These are phyloP conservation scores for Macroteleia sp. DNA, from an alignment of 2,888 invertebrate species.

Conservation along the genomic window DNA sequence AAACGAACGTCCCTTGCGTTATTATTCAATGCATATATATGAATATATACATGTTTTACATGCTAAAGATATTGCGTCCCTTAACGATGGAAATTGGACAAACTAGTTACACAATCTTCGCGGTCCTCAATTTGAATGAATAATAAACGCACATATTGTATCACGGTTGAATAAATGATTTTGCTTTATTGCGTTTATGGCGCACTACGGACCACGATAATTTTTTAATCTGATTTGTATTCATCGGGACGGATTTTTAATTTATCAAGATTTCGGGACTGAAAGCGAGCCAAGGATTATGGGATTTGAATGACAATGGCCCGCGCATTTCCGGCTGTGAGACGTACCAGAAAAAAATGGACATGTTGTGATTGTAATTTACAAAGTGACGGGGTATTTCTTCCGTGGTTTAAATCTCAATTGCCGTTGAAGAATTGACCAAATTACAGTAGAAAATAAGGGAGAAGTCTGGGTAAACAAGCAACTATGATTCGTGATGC, in stretches of 20 bases:
- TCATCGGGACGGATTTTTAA: conserved; percentile 38
- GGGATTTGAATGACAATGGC: conserved; percentile 50
- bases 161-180: conserved; percentile 37
- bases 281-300: conserved; percentile 28
- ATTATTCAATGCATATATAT: conserved; percentile 58
- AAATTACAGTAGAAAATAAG: not conserved
- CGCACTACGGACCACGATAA: conserved; percentile 13
- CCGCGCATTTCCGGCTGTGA: conserved; percentile 33
- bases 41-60: conserved; percentile 56
- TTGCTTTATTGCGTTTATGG: conserved; percentile 34
- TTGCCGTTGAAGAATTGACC: not conserved
- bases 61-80: conserved; percentile 43
- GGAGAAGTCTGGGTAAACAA: not conserved
- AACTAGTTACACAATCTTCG: conserved; percentile 58
- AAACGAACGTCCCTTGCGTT: conserved; percentile 39
- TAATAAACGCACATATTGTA: conserved; percentile 47
- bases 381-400: conserved; percentile 5
- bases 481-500: not conserved
- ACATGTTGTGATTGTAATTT: conserved; percentile 17
- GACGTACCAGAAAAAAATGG: conserved; percentile 4
- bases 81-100: conserved; percentile 56
- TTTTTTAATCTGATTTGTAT: conserved; percentile 51
- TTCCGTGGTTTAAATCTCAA: not conserved
- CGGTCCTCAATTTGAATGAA: conserved; percentile 55
- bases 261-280: conserved; percentile 46